A percentile compares a stretch with the other conserved stretches of the same genome.
phyloP scores from a whole-genome alignment of 2,888 invertebrate species.

The Drosophila recens region DNA sequence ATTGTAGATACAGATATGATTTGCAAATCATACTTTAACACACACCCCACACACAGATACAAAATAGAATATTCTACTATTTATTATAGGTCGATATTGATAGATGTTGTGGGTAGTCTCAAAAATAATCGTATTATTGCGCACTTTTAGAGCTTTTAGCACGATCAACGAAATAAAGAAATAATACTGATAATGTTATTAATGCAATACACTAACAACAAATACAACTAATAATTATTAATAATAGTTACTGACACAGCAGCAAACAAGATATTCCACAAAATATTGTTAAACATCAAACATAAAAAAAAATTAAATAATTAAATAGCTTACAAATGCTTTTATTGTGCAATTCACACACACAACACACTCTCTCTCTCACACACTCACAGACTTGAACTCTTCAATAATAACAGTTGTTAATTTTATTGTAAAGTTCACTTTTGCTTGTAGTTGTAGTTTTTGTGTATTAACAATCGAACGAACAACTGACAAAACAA shows the following conservation, averaged over 20 bases:
- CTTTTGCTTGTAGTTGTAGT: constrained; percentile 57
- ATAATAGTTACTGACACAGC: constrained; percentile 22
- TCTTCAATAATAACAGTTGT: constrained; percentile 58
- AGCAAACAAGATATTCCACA: constrained; percentile 20
- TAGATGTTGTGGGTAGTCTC: constrained; percentile 48
- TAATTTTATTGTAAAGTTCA: constrained; percentile 68
- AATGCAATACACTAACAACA: constrained; percentile 37
- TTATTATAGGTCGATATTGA: constrained; percentile 35
- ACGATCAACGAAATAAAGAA: constrained; percentile 65
- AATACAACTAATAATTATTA: constrained; percentile 2
- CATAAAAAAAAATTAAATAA: not conserved
- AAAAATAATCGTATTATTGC: constrained; percentile 62
- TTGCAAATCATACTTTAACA: constrained; percentile 15
- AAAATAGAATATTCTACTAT: constrained; percentile 20
- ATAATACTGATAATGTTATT: constrained; percentile 58
- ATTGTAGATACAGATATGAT: constrained; percentile 48
- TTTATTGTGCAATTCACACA: constrained; percentile 58
- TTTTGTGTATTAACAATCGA: constrained; percentile 45
- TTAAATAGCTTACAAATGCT: constrained; percentile 53
- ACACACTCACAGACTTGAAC: constrained; percentile 21
- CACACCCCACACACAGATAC: constrained; percentile 17
- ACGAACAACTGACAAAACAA: constrained; percentile 12
- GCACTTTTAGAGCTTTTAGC: constrained; percentile 78
- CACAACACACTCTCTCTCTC: constrained; percentile 3
- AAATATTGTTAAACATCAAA: constrained; percentile 47